Base-by-base conservation (phyloP, 2,888 invertebrate genomes). In the Microctonus aethiopoides region DNA sequence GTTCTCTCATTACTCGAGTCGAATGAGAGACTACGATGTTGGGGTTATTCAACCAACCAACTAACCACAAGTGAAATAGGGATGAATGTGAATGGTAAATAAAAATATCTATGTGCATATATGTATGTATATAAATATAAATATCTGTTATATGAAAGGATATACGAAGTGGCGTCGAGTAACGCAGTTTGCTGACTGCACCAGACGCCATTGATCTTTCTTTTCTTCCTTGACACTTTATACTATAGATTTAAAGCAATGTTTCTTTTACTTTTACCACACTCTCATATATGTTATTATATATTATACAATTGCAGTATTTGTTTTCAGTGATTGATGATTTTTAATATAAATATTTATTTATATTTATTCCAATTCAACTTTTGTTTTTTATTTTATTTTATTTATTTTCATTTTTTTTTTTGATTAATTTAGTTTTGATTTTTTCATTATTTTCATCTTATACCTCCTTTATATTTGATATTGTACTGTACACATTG, bases 141-240 rank as follows among this genome's bases (percentile, higher is more conserved):
- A n/a, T n/a, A n/a, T n/a, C n/a, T n/a, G n/a, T n/a, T 32, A 57
- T 57, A 57, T 57, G 29, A 29, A 62, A 24, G 46, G 22, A 62
- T 46, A 29, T 16, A 51, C 51, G 29, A 63, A 51, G 51, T 63
- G 62, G 61, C 61, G 61, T 51, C 29, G 67, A 41, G 63, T 62
- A 36, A 5, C 3, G 63, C 67, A 41, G 67, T 61, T n/a, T 62
- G 67, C 56, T 71, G 51, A 57, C 46, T 71, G 71, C 70, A 62
- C 72, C 66, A 72, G 72, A 72, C 72, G 70, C 70, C 72, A 72
- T 72, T 70, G 72, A 72, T 72, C 72, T 72, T 67, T 54, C 72
- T 72, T 67, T 54, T 67, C 59, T 70, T 62, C 59, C 57, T 67
- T 59, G 61, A 59, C 72, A 72, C 69, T 72, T 57, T 34, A 60